These are phyloP conservation scores for Chrosomus eos DNA, from an alignment of 2,797 vertebrate genomes.

Conservation along the genomic window DNA sequence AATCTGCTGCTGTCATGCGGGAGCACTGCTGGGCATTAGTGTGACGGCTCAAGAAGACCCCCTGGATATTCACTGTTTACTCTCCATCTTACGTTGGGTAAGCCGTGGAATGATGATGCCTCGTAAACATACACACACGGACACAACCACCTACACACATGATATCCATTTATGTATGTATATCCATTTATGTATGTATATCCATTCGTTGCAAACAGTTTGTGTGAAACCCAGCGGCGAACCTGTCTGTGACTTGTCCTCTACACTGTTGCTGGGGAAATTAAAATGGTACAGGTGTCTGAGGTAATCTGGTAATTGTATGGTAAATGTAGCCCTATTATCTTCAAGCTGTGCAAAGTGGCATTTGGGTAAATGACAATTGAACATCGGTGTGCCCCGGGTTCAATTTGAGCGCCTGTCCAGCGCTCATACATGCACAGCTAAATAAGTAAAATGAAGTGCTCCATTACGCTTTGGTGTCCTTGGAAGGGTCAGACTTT, in stretches of 20 bases:
- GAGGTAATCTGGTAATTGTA: slow-evolving; percentile 47
- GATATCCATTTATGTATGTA: slow-evolving; percentile 24
- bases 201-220: slow-evolving; percentile 25
- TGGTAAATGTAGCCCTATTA: slow-evolving; percentile 34
- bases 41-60: slow-evolving; percentile 75
- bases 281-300: slow-evolving; percentile 44
- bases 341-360: slow-evolving; percentile 44
- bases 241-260: slow-evolving; percentile 35
- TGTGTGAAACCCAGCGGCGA: not conserved
- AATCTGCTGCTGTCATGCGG: slow-evolving; percentile 80
- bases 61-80: slow-evolving; percentile 77
- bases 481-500: slow-evolving; percentile 45
- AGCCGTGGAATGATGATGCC: slow-evolving; percentile 68
- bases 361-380: slow-evolving; percentile 45
- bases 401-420: slow-evolving; percentile 33
- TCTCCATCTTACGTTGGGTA: slow-evolving; percentile 73
- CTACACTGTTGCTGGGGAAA: slow-evolving; percentile 26
- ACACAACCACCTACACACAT: slow-evolving; percentile 1
- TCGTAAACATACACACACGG: slow-evolving; percentile 32
- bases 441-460: slow-evolving; percentile 52
- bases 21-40: slow-evolving; percentile 73
- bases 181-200: slow-evolving; percentile 30
- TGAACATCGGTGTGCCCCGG: not conserved
- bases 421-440: not conserved
- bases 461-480: slow-evolving; percentile 31